These are phyloP conservation scores for Leptoteleia sp. DNA, from an alignment of 1,140 invertebrate species.

Conservation along the genomic window DNA sequence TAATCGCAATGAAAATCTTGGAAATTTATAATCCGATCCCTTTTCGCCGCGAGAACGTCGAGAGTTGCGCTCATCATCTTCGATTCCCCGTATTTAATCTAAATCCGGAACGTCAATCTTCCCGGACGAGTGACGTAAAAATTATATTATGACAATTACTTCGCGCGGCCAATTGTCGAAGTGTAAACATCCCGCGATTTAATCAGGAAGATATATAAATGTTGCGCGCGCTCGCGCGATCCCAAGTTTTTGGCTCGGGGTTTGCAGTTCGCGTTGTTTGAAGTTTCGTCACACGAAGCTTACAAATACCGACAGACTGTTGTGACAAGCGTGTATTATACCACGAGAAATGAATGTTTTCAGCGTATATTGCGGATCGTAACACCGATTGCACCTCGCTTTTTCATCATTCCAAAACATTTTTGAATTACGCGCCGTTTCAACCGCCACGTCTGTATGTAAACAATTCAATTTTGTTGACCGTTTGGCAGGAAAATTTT, in stretches of 20 bases:
- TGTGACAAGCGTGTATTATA: conserved; percentile 81
- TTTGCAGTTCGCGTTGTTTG: conserved; percentile 78
- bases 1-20: too few species aligned
- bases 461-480: conserved; percentile 36
- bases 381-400: conserved; percentile 42
- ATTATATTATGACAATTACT: conserved; percentile 32
- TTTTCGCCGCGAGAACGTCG: too few species aligned
- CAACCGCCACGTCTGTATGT: conserved; percentile 45
- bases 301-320: conserved; percentile 80
- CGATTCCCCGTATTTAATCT: too few species aligned
- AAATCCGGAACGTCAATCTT: too few species aligned
- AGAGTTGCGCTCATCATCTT: too few species aligned
- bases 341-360: conserved; percentile 79
- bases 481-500: too few species aligned
- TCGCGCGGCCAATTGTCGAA: conserved; percentile 21
- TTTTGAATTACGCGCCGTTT: conserved; percentile 59
- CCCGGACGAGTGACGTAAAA: conserved; percentile 8
- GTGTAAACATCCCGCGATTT: conserved; percentile 39
- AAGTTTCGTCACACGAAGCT: conserved; percentile 81
- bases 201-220: conserved; percentile 49
- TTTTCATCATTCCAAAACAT: conserved; percentile 71
- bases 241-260: conserved; percentile 73
- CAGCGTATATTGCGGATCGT: conserved; percentile 76
- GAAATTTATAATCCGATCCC: too few species aligned
- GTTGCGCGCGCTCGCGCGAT: conserved; percentile 4